phyloP scores from a whole-genome alignment of 2,888 invertebrate species.

The Conus canariensis region DNA sequence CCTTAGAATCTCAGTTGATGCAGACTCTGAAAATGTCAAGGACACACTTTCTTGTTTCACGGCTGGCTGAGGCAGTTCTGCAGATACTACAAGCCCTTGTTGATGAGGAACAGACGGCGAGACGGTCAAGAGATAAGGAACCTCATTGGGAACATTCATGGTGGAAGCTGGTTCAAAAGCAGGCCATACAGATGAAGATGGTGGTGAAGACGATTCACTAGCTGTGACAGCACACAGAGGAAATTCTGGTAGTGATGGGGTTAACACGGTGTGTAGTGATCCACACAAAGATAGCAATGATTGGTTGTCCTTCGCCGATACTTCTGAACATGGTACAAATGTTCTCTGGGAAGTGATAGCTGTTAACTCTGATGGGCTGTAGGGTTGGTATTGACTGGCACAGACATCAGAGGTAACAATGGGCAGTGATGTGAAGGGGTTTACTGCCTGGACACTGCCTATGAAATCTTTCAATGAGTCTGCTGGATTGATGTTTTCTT shows the following conservation, averaged over 20 bases:
- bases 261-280: neutral
- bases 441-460: neutral
- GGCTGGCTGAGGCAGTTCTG: neutral
- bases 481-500: neutral
- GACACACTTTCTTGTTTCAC: neutral
- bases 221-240: neutral
- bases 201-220: neutral
- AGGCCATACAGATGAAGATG: neutral
- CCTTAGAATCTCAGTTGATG: neutral
- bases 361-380: neutral
- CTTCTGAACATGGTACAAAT: no score
- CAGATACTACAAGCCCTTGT: neutral
- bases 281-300: neutral
- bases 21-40: neutral
- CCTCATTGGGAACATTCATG: neutral
- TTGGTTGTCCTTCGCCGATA: neutral
- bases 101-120: neutral
- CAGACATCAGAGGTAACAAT: no score
- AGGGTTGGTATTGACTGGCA: neutral
- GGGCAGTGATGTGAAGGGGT: neutral
- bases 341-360: neutral
- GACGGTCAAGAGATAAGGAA: neutral
- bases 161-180: neutral
- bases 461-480: neutral
- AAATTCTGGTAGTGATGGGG: neutral